Conservation (phyloP, 2,797 vertebrate genomes). For the Psittacula derbiana region DNA sequence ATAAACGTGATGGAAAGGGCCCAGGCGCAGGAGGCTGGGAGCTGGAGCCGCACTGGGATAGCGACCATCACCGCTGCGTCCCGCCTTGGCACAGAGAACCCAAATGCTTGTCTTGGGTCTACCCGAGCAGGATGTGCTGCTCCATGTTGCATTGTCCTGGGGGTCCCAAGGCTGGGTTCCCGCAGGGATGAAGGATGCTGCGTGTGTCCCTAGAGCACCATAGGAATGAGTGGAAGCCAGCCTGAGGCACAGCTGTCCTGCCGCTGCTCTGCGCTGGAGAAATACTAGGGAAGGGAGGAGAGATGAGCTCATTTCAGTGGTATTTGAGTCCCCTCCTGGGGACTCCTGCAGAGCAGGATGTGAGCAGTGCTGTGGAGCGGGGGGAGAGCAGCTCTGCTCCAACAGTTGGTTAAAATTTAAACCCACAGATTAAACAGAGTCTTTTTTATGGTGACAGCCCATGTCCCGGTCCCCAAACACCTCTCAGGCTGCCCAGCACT, state of each 20-base stretch:
- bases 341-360: not conserved
- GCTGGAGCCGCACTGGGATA: not conserved
- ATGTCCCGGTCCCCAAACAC: not conserved
- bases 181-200: rapidly evolving
- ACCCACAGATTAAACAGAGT: conserved; percentile 15
- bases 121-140: rapidly evolving
- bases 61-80: rapidly evolving
- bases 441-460: not conserved
- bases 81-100: not conserved
- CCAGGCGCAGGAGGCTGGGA: not conserved
- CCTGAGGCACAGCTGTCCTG: not conserved
- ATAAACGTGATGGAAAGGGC: conserved; percentile 4
- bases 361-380: not conserved
- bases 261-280: not conserved
- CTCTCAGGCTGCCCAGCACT: rapidly evolving
- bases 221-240: rapidly evolving
- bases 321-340: not conserved
- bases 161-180: not conserved
- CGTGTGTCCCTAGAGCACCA: rapidly evolving
- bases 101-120: rapidly evolving
- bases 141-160: rapidly evolving
- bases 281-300: not conserved
- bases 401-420: conserved; percentile 37
- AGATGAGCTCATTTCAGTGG: not conserved
- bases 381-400: not conserved